These are phyloP conservation scores for Eupeodes luniger DNA, from an alignment of 2,888 invertebrate species.

Conservation along the genomic window DNA sequence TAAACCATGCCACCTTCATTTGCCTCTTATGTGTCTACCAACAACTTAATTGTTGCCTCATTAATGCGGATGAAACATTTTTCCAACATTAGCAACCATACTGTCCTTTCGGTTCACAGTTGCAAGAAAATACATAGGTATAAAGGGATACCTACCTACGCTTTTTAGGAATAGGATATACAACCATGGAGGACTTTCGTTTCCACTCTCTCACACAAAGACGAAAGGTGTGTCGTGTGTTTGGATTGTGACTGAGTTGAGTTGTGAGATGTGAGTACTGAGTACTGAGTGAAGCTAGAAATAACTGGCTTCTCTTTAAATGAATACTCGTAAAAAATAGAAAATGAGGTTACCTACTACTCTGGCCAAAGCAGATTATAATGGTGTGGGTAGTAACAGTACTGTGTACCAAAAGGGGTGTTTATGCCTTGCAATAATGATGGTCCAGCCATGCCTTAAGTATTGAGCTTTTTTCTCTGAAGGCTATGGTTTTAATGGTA, in stretches of 20 bases:
- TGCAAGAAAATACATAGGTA: neutral
- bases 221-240: neutral
- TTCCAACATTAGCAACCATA: conserved; percentile 62
- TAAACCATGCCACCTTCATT: conserved; percentile 61
- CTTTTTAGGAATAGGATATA: conserved; percentile 17
- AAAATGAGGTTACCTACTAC: conserved; percentile 62
- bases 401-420: neutral
- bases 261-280: too few relatives aligned
- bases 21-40: conserved; percentile 68
- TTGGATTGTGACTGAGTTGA: conserved; percentile 31
- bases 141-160: neutral
- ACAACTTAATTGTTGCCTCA: conserved; percentile 75
- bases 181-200: conserved; percentile 24
- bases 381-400: neutral
- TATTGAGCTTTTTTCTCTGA: conserved; percentile 44
- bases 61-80: conserved; percentile 71
- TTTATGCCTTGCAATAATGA: conserved; percentile 35
- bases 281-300: too few relatives aligned
- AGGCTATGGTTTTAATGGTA: conserved; percentile 10
- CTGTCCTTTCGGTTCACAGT: conserved; percentile 59
- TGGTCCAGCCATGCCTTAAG: conserved; percentile 62
- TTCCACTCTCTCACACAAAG: conserved; percentile 19
- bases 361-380: neutral
- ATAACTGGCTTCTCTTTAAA: conserved; percentile 47
- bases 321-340: conserved; percentile 28